Conservation (phyloP, 2,888 invertebrate genomes). For the Macaria notata region DNA sequence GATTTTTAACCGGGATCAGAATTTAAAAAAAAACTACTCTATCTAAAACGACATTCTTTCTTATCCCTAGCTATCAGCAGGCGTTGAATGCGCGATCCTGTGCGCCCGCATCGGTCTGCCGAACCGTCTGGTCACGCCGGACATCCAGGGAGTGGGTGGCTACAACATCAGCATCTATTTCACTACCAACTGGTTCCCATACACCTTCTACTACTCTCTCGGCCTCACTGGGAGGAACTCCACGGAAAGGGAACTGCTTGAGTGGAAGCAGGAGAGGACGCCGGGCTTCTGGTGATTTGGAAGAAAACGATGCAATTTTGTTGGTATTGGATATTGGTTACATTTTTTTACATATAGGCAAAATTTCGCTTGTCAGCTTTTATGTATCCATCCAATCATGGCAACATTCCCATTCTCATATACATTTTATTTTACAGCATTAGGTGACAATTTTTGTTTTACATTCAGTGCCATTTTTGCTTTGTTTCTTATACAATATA, state of each 20-base stretch:
- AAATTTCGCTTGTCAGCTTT: too few species aligned
- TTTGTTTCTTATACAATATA: too few species aligned
- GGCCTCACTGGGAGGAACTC: slow-evolving; percentile 57
- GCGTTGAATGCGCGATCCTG: slow-evolving; percentile 59
- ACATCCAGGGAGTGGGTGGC: slow-evolving; percentile 57
- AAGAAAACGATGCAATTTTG: too few species aligned
- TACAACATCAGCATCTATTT: slow-evolving; percentile 61
- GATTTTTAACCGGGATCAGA: too few species aligned
- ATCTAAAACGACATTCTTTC: slow-evolving; percentile 11
- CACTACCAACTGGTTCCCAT: slow-evolving; percentile 58
- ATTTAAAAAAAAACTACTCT: too few species aligned
- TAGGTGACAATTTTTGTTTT: too few species aligned
- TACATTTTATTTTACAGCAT: too few species aligned
- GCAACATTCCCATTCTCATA: too few species aligned
- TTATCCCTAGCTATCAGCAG: slow-evolving; percentile 58
- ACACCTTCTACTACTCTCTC: slow-evolving; percentile 53
- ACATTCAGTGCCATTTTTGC: too few species aligned
- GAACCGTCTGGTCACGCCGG: slow-evolving; percentile 49
- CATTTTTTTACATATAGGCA: too few species aligned
- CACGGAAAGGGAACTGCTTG: slow-evolving; percentile 36
- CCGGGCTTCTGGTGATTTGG: slow-evolving; percentile 48
- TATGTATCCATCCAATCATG: too few species aligned
- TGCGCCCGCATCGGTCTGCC: slow-evolving; percentile 61
- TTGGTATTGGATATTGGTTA: too few species aligned
- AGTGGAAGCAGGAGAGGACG: slow-evolving; percentile 49